A percentile compares a stretch with the other conserved stretches of the same genome.
Conservation (phyloP, 2,797 vertebrate species). For the Cuniculus paca region DNA sequence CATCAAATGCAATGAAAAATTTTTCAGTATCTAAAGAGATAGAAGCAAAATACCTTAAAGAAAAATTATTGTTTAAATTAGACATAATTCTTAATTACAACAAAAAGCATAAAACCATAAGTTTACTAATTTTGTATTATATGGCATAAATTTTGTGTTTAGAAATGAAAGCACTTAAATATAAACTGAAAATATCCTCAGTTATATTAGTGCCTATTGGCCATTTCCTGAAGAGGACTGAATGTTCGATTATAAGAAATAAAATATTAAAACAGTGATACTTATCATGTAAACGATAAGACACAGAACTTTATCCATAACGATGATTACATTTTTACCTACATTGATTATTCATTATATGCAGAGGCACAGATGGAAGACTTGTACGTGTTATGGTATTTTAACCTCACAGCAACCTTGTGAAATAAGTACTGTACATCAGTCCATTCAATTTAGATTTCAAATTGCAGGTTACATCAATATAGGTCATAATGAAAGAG, state of each 20-base stretch:
- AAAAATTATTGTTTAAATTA: neutral
- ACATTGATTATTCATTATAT: neutral
- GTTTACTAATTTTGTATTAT: neutral
- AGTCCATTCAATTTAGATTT: neutral
- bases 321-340: neutral
- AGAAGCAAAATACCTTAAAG: neutral
- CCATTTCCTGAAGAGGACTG: neutral
- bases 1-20: neutral
- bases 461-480: neutral
- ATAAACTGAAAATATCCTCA: constrained; percentile 22
- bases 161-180: neutral
- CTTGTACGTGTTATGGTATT: neutral
- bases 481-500: neutral
- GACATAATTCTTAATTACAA: neutral
- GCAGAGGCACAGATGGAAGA: neutral
- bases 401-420: neutral
- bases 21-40: neutral
- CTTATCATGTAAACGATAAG: neutral
- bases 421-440: neutral
- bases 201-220: neutral
- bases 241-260: neutral
- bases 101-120: neutral
- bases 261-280: neutral
- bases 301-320: neutral
- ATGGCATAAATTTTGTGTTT: neutral